These are phyloP conservation scores for Acanthurus lineatus DNA, from an alignment of 2,797 vertebrate species.

Conservation along the genomic window DNA sequence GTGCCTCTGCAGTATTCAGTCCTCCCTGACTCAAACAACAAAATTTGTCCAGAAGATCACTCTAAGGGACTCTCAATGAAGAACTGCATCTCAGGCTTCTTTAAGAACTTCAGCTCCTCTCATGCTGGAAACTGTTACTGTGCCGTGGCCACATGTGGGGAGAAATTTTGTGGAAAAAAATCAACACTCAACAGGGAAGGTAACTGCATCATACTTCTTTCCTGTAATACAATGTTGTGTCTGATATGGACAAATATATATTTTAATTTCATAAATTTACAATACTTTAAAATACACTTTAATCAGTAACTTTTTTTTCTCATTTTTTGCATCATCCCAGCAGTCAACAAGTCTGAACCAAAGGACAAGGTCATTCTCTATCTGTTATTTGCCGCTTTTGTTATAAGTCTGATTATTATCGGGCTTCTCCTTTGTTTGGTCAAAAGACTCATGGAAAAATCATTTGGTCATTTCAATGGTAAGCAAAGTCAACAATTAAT, in stretches of 20 bases:
- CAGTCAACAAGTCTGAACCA: too few relatives aligned
- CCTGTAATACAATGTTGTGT: too few relatives aligned
- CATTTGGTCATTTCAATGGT: background rate
- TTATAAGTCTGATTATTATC: slow-evolving; percentile 15
- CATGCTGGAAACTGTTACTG: slow-evolving; percentile 66
- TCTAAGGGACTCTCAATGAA: slow-evolving; percentile 1
- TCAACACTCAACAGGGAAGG: background rate
- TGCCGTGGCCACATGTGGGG: slow-evolving; percentile 64
- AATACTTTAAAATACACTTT: too few relatives aligned
- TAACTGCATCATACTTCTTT: too few relatives aligned
- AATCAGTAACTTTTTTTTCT: too few relatives aligned
- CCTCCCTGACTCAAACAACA: background rate
- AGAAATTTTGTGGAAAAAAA: slow-evolving; percentile 62
- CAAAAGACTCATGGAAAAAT: background rate
- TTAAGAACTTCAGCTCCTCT: slow-evolving; percentile 30
- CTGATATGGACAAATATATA: too few relatives aligned
- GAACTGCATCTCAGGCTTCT: slow-evolving; percentile 50
- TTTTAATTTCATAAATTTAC: too few relatives aligned
- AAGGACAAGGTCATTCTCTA: background rate
- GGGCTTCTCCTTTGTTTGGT: slow-evolving; percentile 4
- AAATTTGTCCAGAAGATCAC: slow-evolving; percentile 17
- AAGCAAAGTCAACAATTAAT: background rate
- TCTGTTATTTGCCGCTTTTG: background rate
- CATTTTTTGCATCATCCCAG: too few relatives aligned
- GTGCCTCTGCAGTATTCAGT: slow-evolving; percentile 56